Base-by-base conservation (phyloP, 2,888 invertebrate genomes). In the Teinopalpus imperialis region DNA sequence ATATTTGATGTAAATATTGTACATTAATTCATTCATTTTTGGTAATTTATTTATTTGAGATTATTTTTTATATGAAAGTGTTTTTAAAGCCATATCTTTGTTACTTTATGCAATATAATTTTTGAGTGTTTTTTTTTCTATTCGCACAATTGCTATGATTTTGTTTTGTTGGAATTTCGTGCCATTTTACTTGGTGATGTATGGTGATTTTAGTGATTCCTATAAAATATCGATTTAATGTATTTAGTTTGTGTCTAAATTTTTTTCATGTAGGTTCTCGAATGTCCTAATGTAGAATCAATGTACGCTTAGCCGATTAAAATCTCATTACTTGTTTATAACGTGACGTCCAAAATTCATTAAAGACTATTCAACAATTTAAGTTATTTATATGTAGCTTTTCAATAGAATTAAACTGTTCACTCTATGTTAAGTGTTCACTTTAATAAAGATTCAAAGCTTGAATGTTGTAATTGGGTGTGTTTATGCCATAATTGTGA, bases 1-100 rank as follows among this genome's bases (percentile, higher is more conserved):
- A 81, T 78, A 80, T 78, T 81, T 68, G 71, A 81, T 86, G 87
- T 88, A 87, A 87, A 88, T 88, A 87, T 80, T 88, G 88, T 87
- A 87, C 75, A 86, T 87, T 83, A 62, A 65, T 78, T 77, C 57
- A 67, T 64, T 64, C 31, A 23, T 21, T 45, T 40, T 41, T 31
- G 66, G 66, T 81, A 75, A 79, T 81, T 86, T 81, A 86, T 88
- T 88, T 83, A 85, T 87, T 45, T 87, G 74, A 79, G 63, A 77
- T 75, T 80, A 62, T 70, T 76, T 76, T 74, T 73, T 69, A 68
- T 64, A 61, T 61, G 61, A 69, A 70, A 73, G 70, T 72, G 74
- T 80, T 78, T 76, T 51, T 52, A 57, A 66, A 74, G 74, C 72
- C 79, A 78, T 79, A 75, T 78, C 69, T 78, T 81, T 80, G 81